Evolutionary conservation across 1,140 invertebrate species (phyloP), one percentile per base, ranked within the genome.

Genomic region (Drosophila eugracilis): DNA sequence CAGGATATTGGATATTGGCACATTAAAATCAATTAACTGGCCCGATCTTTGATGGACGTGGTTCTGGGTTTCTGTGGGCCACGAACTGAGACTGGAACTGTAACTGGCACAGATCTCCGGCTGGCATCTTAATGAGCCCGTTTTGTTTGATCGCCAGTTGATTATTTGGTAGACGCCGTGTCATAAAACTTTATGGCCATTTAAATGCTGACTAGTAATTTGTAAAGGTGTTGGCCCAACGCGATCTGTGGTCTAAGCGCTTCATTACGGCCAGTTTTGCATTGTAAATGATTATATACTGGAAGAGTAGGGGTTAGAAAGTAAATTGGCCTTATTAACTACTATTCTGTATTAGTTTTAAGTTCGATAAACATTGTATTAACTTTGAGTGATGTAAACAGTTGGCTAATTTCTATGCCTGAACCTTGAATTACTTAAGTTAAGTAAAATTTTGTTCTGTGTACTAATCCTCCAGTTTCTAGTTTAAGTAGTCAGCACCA

Each of bases 21-120:
- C 80, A 84, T 85, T 76, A 85, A 79, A 76, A 53, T 75, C 81
- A 84, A 84, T 84, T 84, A 85, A 84, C 52, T 45, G 36, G 45
- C 21, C 50, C 26, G 58, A 75, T n/a, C 59, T 75, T 62, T 75
- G 71, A 67, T 79, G 59, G 39, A 24, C 52, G 12, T 9, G 3
- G 28, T 28, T 14, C 14, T 14, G 21, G 55, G 22, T 19, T 15
- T 54, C 5, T 36, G 15, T 26, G 21, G n/a, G 28, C 4, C 26
- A 6, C 15, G 5, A 66, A 41, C 42, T 65, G 36, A 24, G 42
- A 32, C 21, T 63, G 26, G 1, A 32, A 49, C 34, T 66, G 57
- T 6, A 65, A 19, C 21, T 65, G 65, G 28, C 39, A 50, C 32
- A 37, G 67, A 71, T 75, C 44, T 62, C 42, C 3, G 39, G 22